These are phyloP conservation scores for Eilema caniola DNA, from an alignment of 2,888 invertebrate genomes.

Conservation along the genomic window DNA sequence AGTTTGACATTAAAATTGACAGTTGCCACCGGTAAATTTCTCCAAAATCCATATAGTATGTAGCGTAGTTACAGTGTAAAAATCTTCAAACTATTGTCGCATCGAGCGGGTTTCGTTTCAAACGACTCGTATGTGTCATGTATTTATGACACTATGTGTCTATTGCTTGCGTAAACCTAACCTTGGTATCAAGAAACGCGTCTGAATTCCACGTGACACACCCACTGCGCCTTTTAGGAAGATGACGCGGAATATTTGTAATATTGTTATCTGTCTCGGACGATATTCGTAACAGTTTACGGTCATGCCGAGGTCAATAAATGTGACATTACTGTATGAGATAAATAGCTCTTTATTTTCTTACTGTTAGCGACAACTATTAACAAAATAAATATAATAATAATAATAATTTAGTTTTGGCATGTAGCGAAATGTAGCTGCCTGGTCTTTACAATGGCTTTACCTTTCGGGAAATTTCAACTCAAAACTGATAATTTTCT, in stretches of 20 bases:
- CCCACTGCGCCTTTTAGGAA: slow-evolving; percentile 45
- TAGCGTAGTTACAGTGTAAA: background rate
- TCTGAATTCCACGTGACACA: slow-evolving; percentile 46
- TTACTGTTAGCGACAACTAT: background rate
- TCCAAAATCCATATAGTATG: background rate
- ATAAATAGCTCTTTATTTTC: slow-evolving; percentile 2
- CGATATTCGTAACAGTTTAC: slow-evolving; percentile 27
- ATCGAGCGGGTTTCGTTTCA: background rate
- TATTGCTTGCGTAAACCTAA: slow-evolving; percentile 46
- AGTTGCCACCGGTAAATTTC: background rate
- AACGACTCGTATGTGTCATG: slow-evolving; percentile 24
- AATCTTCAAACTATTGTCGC: background rate
- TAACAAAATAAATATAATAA: no score
- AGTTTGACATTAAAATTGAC: background rate
- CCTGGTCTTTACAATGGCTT: background rate
- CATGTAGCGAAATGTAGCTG: background rate
- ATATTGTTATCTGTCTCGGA: slow-evolving; percentile 36
- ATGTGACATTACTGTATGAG: slow-evolving; percentile 6
- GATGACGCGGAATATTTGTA: slow-evolving; percentile 35
- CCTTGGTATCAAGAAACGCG: slow-evolving; percentile 43
- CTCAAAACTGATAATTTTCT: background rate
- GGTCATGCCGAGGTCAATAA: slow-evolving; percentile 40
- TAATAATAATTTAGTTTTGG: background rate
- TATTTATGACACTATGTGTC: slow-evolving; percentile 10
- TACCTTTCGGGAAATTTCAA: background rate